phyloP scores from a whole-genome alignment of 1,140 invertebrate species.

The Megalopta genalis region DNA sequence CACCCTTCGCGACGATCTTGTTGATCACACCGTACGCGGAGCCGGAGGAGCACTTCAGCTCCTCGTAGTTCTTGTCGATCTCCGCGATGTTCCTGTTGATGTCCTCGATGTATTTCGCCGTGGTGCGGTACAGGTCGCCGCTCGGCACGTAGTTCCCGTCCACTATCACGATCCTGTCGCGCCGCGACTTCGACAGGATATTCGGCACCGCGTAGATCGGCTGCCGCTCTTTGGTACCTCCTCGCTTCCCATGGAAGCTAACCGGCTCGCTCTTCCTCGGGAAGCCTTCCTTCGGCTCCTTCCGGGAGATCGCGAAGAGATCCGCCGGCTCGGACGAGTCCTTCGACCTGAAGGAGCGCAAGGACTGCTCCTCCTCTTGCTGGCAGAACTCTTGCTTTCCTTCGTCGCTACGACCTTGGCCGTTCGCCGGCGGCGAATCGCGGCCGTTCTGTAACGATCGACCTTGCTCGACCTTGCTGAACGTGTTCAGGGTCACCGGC shows the following conservation, averaged over 20 bases:
- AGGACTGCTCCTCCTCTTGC: too few species aligned
- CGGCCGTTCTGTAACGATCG: background rate
- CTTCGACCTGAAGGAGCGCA: slow-evolving; percentile 1
- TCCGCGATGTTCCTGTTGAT: slow-evolving; percentile 76
- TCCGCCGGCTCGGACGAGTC: too few species aligned
- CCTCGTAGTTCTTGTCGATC: slow-evolving; percentile 74
- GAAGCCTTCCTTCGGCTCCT: background rate
- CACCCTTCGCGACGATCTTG: slow-evolving; percentile 62
- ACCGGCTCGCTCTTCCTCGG: background rate
- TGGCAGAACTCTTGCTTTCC: slow-evolving; percentile 12
- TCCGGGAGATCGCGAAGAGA: too few species aligned
- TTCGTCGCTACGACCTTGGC: slow-evolving; percentile 26
- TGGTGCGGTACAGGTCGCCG: slow-evolving; percentile 73
- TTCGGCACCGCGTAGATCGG: slow-evolving; percentile 69
- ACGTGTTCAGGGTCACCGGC: slow-evolving; percentile 69
- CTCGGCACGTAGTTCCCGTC: slow-evolving; percentile 73
- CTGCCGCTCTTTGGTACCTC: slow-evolving; percentile 45
- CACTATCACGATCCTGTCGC: slow-evolving; percentile 34
- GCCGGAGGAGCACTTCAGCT: slow-evolving; percentile 54
- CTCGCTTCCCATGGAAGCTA: slow-evolving; percentile 7
- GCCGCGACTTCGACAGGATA: slow-evolving; percentile 27
- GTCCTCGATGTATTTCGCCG: slow-evolving; percentile 74
- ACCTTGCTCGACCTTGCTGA: slow-evolving; percentile 51
- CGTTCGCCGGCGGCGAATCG: background rate
- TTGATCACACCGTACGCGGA: slow-evolving; percentile 69